Conservation (phyloP, 2,888 invertebrate species). For the Trachelus troglodyta region DNA sequence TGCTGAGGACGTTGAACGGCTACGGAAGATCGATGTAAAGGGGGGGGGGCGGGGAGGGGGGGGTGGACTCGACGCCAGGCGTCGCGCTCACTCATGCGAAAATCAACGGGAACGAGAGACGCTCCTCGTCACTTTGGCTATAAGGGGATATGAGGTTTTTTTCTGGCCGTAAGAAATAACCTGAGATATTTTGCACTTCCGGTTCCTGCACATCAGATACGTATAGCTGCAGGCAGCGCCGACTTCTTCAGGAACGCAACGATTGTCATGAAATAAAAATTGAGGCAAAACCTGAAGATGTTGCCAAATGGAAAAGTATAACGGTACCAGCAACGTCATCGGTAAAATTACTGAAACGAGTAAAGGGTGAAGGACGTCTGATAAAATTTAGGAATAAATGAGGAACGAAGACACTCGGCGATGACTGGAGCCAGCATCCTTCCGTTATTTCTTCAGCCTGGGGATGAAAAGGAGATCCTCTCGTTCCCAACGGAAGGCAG, state of each 20-base stretch:
- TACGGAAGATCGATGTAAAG: slow-evolving; percentile 13
- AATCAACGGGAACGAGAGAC: slow-evolving; percentile 11
- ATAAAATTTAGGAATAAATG: neutral
- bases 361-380: too few species aligned
- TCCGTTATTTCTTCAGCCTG: too few species aligned
- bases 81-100: slow-evolving; percentile 15
- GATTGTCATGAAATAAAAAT: neutral
- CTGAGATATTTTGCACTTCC: neutral
- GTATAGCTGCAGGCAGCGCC: neutral
- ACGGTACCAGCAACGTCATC: too few species aligned
- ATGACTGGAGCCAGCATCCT: too few species aligned
- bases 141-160: neutral
- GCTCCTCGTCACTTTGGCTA: neutral
- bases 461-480: neutral
- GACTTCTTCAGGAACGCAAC: neutral
- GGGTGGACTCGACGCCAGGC: slow-evolving; percentile 7
- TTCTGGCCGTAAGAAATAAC: neutral
- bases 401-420: neutral
- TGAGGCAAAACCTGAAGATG: neutral
- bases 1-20: slow-evolving; percentile 17
- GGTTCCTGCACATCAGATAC: neutral
- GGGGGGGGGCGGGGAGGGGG: slow-evolving; percentile 19
- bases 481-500: neutral
- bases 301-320: too few species aligned
- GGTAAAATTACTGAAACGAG: too few species aligned